phyloP scores from a whole-genome alignment of 2,797 vertebrate genomes.

The Peromyscus attwateri region DNA sequence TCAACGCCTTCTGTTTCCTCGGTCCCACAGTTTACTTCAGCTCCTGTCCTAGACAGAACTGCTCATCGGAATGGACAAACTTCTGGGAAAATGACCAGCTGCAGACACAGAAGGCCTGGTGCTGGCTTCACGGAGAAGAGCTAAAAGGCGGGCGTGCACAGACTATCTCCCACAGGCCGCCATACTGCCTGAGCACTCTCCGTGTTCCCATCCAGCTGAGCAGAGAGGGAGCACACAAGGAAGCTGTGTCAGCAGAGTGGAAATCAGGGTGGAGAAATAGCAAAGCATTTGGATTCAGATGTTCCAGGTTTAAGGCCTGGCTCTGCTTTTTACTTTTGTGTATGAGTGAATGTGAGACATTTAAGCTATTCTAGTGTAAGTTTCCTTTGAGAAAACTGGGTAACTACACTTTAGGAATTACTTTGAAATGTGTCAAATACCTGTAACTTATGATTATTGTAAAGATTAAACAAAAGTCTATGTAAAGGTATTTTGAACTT shows the following conservation, averaged over 20 bases:
- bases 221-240: not conserved
- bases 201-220: not conserved
- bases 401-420: not conserved
- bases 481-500: not conserved
- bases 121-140: not conserved
- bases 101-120: not conserved
- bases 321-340: not conserved
- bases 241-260: not conserved
- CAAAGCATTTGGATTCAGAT: not conserved
- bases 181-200: not conserved
- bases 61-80: not conserved
- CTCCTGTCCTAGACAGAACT: not conserved
- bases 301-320: not conserved
- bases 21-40: not conserved
- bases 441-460: not conserved
- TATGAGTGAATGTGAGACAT: not conserved
- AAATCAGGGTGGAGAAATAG: not conserved
- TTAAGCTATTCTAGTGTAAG: not conserved
- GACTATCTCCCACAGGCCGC: not conserved
- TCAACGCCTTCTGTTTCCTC: constrained; percentile 37
- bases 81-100: constrained; percentile 3
- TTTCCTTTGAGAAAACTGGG: not conserved
- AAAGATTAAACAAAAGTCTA: constrained; percentile 16
- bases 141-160: not conserved
- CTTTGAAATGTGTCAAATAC: constrained; percentile 29